These are phyloP conservation scores for Steatornis caripensis DNA, from an alignment of 2,113 vertebrate species.

Conservation along the genomic window DNA sequence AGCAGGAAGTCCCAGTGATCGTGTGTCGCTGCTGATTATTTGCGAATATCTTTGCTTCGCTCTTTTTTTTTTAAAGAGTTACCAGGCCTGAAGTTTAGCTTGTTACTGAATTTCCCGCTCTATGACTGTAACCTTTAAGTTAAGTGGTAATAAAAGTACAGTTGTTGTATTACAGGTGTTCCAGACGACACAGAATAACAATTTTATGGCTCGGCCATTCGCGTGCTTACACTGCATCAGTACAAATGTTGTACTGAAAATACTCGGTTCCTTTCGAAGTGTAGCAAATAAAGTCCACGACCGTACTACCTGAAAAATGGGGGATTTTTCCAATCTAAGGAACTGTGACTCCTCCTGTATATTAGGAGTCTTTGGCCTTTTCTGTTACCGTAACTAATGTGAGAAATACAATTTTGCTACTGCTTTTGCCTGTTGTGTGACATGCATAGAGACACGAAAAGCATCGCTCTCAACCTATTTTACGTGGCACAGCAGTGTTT, in stretches of 20 bases:
- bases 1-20: accelerated
- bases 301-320: background rate
- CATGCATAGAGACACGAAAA: accelerated
- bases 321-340: background rate
- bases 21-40: background rate
- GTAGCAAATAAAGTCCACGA: background rate
- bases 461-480: background rate
- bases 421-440: background rate
- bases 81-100: background rate
- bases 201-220: background rate
- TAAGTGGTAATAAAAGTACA: background rate
- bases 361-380: background rate
- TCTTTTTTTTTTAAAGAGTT: background rate
- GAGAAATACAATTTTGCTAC: background rate
- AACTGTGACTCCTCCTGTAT: background rate
- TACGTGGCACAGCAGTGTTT: background rate
- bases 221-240: background rate
- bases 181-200: background rate
- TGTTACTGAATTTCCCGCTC: background rate
- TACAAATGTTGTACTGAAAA: background rate
- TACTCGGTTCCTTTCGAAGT: background rate
- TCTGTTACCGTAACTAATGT: background rate
- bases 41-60: background rate
- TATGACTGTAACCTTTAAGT: background rate
- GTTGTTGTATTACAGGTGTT: background rate